A percentile compares a stretch with the other conserved stretches of the same genome.
Conservation (phyloP, 2,113 vertebrate species). For the Dolichallabes microphthalmus region DNA sequence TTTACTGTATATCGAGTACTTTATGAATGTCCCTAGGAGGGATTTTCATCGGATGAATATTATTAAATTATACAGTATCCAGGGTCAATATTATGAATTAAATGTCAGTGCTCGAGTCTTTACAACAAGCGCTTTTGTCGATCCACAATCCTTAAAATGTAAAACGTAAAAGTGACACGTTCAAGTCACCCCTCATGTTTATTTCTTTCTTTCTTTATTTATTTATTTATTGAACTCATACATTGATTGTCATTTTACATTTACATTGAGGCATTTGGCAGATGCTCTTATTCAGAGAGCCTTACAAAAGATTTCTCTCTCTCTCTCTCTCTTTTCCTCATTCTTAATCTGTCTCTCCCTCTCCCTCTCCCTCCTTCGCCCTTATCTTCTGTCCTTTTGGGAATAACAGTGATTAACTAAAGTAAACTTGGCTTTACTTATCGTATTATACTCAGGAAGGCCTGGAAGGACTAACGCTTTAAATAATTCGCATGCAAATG, state of each 20-base stretch:
- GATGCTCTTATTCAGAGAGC: too few species aligned
- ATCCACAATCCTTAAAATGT: not conserved
- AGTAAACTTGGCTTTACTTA: slow-evolving; percentile 83
- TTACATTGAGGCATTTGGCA: too few species aligned
- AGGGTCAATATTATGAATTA: not conserved
- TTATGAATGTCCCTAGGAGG: not conserved
- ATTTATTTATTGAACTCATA: slow-evolving; percentile 9
- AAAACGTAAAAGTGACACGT: not conserved
- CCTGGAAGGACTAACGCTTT: slow-evolving; percentile 70
- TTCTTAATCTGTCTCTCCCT: slow-evolving; percentile 51
- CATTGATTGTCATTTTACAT: slow-evolving; percentile 44
- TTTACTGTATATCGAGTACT: not conserved
- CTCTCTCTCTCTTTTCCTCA: slow-evolving; percentile 27
- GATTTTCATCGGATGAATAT: not conserved
- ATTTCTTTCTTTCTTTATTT: too few species aligned
- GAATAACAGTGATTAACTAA: slow-evolving; percentile 79
- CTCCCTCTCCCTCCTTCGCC: slow-evolving; percentile 47
- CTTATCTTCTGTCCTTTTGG: slow-evolving; percentile 77
- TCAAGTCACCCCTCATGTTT: slow-evolving; percentile 31
- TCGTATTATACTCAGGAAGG: slow-evolving; percentile 75
- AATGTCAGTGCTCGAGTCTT: not conserved
- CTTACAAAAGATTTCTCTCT: slow-evolving; percentile 15
- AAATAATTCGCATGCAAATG: slow-evolving; percentile 61
- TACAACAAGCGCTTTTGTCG: not conserved
- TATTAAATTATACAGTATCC: not conserved